Base-by-base conservation (phyloP, 2,113 vertebrate genomes). In the Microcebus murinus region DNA sequence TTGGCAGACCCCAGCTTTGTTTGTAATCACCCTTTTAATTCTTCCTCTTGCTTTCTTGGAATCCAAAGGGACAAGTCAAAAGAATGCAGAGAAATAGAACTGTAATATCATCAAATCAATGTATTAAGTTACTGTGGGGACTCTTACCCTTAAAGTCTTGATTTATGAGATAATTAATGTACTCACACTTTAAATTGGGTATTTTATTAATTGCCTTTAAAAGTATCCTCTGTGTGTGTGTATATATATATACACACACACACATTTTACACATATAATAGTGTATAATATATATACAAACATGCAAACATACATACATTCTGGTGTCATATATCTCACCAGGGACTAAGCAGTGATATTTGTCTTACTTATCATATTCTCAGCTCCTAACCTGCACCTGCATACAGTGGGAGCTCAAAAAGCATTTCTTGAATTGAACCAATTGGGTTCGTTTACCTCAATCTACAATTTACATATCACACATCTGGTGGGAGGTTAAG, bases 401-500 rank as follows among this genome's bases (percentile, higher is more conserved):
- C 83, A 31, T 39, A 39, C 42, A 74, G 48, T 79, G 52, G 23
- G 71, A 36, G 0, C 63, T 90, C 70, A 61, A 39, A 17, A 73
- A 95, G 18, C 57, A 76, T 61, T 91, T 70, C 55, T 50, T 73
- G 73, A 85, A 85, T 42, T 88, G 52, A 93, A 71, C 36, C 71
- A 45, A 86, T 20, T 42, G 27, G 57, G 15, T 36, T 20, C 50
- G 79, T 39, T 91, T 57, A 67, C 83, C 82, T 83, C 48, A 71
- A 57, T 65, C 70, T 67, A 39, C 55, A 90, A 57, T 65, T 90
- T 71, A 20, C 12, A 87, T 57, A 94, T 85, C 67, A 96, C 65
- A 67, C 67, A 82, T 90, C 93, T 95, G 74, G 61, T 91, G 90
- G n/a, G 20, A 65, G 14, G 29, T 63, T 96, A 90, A 90, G 59